Evolutionary conservation across 1,140 invertebrate genomes (phyloP).

Genomic region (Zaprionus vittiger): DNA sequence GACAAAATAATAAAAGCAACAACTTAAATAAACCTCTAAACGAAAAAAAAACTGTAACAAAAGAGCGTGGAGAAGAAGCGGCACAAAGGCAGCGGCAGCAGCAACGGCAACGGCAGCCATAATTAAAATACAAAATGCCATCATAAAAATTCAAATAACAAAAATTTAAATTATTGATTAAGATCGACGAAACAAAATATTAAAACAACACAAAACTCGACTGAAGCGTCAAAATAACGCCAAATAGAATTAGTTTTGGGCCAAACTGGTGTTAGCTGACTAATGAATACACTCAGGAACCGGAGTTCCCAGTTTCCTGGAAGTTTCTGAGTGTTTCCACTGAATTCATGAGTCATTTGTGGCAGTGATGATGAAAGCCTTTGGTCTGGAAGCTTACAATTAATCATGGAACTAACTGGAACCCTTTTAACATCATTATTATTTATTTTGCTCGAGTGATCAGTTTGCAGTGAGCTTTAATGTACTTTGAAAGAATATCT

Average conservation of each 20-base stretch:
- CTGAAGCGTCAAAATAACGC: slow-evolving; percentile 68
- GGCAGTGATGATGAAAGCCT: neutral
- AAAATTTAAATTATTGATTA: slow-evolving; percentile 83
- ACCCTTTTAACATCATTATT: neutral
- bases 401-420: neutral
- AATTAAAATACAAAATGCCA: slow-evolving; percentile 64
- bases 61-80: neutral
- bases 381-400: neutral
- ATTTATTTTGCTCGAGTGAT: no score
- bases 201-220: slow-evolving; percentile 57
- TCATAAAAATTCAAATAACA: slow-evolving; percentile 78
- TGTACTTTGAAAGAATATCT: neutral
- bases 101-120: slow-evolving; percentile 39
- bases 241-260: slow-evolving; percentile 35
- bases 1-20: slow-evolving; percentile 50
- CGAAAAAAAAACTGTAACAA: slow-evolving; percentile 45
- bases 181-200: slow-evolving; percentile 76
- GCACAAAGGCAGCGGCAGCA: slow-evolving; percentile 8
- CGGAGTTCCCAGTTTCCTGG: neutral
- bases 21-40: slow-evolving; percentile 37
- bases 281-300: slow-evolving; percentile 22
- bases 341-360: neutral
- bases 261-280: slow-evolving; percentile 13
- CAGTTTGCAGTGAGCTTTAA: neutral
- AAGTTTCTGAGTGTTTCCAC: neutral